phyloP scores from a whole-genome alignment of 2,888 invertebrate species.

The Agrochola lychnidis region DNA sequence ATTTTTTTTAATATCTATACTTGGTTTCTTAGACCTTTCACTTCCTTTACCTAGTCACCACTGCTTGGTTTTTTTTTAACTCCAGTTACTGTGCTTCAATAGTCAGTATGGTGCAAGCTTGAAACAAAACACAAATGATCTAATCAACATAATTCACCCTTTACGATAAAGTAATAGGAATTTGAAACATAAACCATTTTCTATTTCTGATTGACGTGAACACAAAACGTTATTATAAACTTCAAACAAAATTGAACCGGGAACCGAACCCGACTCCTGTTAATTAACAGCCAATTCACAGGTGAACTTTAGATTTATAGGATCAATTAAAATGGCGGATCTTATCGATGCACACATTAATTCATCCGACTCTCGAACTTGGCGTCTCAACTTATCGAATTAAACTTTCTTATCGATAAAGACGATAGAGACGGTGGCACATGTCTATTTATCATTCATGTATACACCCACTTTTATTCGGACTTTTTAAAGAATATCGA shows the following conservation, averaged over 20 bases:
- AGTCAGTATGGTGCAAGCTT: background rate
- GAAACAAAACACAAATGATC: background rate
- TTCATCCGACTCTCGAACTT: constrained; percentile 51
- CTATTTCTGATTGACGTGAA: constrained; percentile 24
- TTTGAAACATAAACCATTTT: constrained; percentile 15
- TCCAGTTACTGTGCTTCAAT: background rate
- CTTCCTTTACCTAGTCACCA: background rate
- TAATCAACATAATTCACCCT: background rate
- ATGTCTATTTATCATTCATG: constrained; percentile 43
- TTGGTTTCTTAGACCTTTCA: background rate
- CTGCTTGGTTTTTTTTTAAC: background rate
- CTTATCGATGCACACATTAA: constrained; percentile 67
- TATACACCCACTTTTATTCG: background rate
- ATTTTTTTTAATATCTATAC: background rate
- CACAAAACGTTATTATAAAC: constrained; percentile 37
- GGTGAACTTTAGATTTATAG: constrained; percentile 66
- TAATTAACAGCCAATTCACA: constrained; percentile 64
- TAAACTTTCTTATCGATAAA: constrained; percentile 65
- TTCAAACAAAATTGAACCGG: constrained; percentile 39
- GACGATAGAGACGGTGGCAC: constrained; percentile 18
- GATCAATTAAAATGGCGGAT: constrained; percentile 61
- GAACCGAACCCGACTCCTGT: constrained; percentile 28
- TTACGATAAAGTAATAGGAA: constrained; percentile 10
- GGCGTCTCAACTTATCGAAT: constrained; percentile 61
- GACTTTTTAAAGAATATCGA: constrained; percentile 24